These are phyloP conservation scores for Aplochiton taeniatus DNA, from an alignment of 2,797 vertebrate genomes.

Conservation along the genomic window DNA sequence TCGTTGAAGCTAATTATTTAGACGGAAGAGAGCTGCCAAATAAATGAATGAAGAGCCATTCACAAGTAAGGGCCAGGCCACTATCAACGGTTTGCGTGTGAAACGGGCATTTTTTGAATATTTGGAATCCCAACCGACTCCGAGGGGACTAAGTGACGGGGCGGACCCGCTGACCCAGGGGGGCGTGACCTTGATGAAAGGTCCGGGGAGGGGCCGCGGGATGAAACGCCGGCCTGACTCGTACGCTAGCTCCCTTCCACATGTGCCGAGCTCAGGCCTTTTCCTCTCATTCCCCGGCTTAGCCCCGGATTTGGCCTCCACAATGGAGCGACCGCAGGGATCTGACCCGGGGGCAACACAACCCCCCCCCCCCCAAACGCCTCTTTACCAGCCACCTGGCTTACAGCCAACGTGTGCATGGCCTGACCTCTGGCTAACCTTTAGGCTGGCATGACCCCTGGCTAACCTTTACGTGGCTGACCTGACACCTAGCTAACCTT, in stretches of 20 bases:
- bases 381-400: constrained; percentile 58
- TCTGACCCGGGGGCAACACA: constrained; percentile 79
- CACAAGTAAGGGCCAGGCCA: no score
- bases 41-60: no score
- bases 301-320: constrained; percentile 85
- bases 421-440: no score
- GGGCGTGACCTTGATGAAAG: not conserved
- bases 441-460: constrained; percentile 11
- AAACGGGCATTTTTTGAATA: no score
- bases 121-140: no score
- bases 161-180: no score
- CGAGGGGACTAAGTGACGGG: no score
- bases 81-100: no score
- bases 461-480: constrained; percentile 9
- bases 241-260: constrained; percentile 46
- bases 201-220: not conserved
- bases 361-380: constrained; percentile 71
- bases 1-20: no score
- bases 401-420: not conserved
- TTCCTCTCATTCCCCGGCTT: constrained; percentile 87
- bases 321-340: constrained; percentile 82
- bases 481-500: not conserved
- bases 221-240: constrained; percentile 13
- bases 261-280: constrained; percentile 87
- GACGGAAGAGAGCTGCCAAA: no score